These are phyloP conservation scores for Pegoplata infirma DNA, from an alignment of 2,888 invertebrate species.

Conservation along the genomic window DNA sequence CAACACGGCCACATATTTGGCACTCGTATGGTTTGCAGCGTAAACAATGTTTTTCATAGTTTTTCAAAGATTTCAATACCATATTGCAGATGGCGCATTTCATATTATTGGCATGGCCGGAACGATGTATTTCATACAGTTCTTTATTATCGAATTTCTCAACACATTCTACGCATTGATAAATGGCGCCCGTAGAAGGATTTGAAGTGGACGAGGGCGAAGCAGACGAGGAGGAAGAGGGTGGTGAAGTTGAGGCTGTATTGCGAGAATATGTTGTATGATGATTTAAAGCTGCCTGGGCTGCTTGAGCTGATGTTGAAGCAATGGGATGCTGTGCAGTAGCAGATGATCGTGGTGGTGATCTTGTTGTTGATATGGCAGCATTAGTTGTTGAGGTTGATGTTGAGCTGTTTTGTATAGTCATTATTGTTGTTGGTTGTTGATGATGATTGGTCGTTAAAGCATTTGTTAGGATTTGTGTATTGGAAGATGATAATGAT, in stretches of 20 bases:
- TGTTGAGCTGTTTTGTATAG: slow-evolving; percentile 29
- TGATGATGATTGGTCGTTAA: slow-evolving; percentile 57
- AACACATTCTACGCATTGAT: slow-evolving; percentile 75
- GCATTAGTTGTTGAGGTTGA: slow-evolving; percentile 36
- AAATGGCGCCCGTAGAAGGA: slow-evolving; percentile 66
- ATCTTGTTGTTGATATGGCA: slow-evolving; percentile 47
- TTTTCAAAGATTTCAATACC: slow-evolving; percentile 77
- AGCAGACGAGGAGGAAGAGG: slow-evolving; percentile 56
- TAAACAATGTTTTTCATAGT: slow-evolving; percentile 77
- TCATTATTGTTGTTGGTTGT: slow-evolving; percentile 52
- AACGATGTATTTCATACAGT: slow-evolving; percentile 76
- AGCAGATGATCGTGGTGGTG: slow-evolving; percentile 25
- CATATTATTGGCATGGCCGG: slow-evolving; percentile 78
- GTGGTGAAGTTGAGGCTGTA: slow-evolving; percentile 54
- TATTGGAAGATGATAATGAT: slow-evolving; percentile 40
- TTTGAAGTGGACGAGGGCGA: slow-evolving; percentile 58
- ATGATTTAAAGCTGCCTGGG: slow-evolving; percentile 46
- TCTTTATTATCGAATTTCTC: slow-evolving; percentile 77
- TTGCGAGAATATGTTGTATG: slow-evolving; percentile 31
- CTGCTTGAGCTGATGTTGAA: slow-evolving; percentile 59
- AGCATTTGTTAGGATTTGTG: slow-evolving; percentile 50
- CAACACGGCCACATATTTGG: slow-evolving; percentile 77
- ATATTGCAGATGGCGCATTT: slow-evolving; percentile 78
- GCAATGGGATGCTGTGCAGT: slow-evolving; percentile 50
- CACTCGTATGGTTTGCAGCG: slow-evolving; percentile 78